Evolutionary conservation across 92 coral and sea anemone species (phyloP).

Genomic region (Parazoanthus swiftii): DNA sequence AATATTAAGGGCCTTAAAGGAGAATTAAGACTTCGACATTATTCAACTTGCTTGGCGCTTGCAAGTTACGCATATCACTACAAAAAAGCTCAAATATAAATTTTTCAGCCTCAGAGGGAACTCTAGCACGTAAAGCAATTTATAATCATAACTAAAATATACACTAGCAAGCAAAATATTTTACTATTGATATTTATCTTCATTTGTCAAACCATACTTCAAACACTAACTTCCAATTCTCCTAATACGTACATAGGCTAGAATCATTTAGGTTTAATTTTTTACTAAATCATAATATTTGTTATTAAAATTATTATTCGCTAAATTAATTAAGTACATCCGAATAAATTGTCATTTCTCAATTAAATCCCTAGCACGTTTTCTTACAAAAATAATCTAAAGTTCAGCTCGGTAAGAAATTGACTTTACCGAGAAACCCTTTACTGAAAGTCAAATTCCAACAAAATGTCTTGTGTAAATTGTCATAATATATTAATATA

Average conservation of each 20-base stretch:
- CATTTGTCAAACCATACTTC: background rate
- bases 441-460: background rate
- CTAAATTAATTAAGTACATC: too few species aligned
- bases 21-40: background rate
- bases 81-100: too few species aligned
- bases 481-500: too few species aligned
- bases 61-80: too few species aligned
- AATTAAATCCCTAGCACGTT: background rate
- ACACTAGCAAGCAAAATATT: background rate
- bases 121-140: too few species aligned
- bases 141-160: background rate
- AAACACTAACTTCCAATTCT: too few species aligned
- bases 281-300: too few species aligned
- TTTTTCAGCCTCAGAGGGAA: too few species aligned
- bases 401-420: background rate
- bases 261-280: background rate
- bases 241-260: background rate
- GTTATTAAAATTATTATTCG: background rate
- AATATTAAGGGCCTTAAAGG: background rate
- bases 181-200: background rate
- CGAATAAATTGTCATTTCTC: background rate
- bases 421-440: background rate
- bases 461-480: background rate
- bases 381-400: slow-evolving; percentile 16
- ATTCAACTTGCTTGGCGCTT: background rate